Percentiles rank a stretch among this genome's conserved stretches.
Conservation (phyloP, 2,797 vertebrate species). For the Sebastolobus altivelis region DNA sequence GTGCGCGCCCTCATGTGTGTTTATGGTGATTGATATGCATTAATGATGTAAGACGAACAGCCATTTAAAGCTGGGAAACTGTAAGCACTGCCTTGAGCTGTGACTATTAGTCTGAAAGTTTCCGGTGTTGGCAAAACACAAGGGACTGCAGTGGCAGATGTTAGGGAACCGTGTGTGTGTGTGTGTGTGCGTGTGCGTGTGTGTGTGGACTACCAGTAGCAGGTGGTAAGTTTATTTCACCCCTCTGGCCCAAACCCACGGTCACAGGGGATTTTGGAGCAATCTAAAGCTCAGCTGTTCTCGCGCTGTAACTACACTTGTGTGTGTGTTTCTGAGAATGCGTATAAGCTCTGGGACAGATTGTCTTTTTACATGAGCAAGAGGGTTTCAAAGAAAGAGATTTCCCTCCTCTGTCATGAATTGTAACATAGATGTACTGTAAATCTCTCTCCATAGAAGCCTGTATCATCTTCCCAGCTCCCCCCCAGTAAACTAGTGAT, state of each 20-base stretch:
- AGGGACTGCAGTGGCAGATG: constrained; percentile 78
- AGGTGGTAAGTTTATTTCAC: constrained; percentile 87
- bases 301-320: constrained; percentile 63
- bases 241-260: constrained; percentile 72
- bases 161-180: constrained; percentile 55
- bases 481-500: background rate
- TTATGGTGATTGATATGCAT: constrained; percentile 79
- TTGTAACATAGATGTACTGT: constrained; percentile 24
- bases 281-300: constrained; percentile 80
- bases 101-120: constrained; percentile 80
- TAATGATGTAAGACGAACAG: constrained; percentile 77
- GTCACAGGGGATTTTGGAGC: constrained; percentile 68
- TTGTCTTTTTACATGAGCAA: constrained; percentile 55
- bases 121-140: constrained; percentile 79
- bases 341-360: constrained; percentile 55
- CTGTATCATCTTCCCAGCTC: constrained; percentile 17
- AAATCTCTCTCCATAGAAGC: constrained; percentile 14
- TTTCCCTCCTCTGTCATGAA: constrained; percentile 34
- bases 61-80: constrained; percentile 80
- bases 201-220: constrained; percentile 78
- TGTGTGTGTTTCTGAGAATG: constrained; percentile 54
- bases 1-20: constrained; percentile 35
- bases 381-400: constrained; percentile 45
- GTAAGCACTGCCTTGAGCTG: constrained; percentile 75
- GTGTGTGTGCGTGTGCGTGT: constrained; percentile 17